Percentiles rank a stretch among this genome's conserved stretches.
Evolutionary conservation across 2,797 vertebrate species (phyloP).

Genomic region (Leucoraja ocellata): DNA sequence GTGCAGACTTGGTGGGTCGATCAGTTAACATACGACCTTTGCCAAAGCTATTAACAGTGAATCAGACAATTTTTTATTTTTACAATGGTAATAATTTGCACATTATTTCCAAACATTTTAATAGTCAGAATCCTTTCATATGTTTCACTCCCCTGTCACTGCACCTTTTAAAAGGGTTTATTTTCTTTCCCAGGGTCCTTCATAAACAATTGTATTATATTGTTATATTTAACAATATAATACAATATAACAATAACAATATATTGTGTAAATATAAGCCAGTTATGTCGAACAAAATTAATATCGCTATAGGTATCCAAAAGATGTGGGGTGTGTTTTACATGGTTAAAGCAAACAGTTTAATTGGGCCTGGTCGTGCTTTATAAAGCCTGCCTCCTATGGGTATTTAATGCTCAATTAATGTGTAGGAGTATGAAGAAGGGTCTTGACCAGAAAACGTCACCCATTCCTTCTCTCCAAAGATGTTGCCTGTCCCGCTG

Average conservation of each 20-base stretch:
- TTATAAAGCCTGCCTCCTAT: no score
- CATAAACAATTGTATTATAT: neutral
- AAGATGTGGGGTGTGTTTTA: no score
- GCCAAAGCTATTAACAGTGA: neutral
- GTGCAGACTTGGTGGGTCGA: no score
- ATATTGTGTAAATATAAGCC: no score
- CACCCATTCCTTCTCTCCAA: no score
- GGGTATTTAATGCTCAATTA: no score
- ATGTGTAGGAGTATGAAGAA: no score
- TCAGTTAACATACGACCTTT: neutral
- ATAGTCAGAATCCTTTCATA: neutral
- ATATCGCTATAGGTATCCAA: neutral
- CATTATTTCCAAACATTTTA: neutral
- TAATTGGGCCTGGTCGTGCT: no score
- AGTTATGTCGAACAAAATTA: neutral
- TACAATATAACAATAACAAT: no score
- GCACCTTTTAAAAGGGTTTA: neutral
- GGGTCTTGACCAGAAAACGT: no score
- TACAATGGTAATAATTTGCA: neutral
- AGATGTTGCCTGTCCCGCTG: no score
- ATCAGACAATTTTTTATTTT: conserved; percentile 9
- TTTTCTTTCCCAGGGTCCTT: neutral
- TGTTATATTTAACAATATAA: no score
- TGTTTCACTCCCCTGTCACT: neutral
- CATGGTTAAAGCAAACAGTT: neutral